Evolutionary conservation across 2,113 vertebrate species (phyloP).

Genomic region (Microcebus murinus): DNA sequence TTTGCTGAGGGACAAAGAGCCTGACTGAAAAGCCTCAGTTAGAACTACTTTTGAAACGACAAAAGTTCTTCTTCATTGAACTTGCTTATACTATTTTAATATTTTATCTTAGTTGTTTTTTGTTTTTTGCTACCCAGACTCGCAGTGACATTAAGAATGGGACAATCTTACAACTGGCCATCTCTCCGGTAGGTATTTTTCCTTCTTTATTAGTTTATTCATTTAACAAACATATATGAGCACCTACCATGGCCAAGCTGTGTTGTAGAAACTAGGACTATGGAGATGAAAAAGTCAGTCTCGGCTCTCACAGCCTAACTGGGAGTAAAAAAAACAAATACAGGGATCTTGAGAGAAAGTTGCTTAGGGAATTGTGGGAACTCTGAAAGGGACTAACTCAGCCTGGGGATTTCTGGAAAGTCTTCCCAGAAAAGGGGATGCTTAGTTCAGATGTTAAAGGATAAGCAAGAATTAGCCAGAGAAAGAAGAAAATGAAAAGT

Average conservation of each 20-base stretch:
- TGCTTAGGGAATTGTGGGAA: neutral
- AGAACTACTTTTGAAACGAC: neutral
- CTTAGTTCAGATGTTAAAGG: neutral
- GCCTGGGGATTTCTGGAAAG: neutral
- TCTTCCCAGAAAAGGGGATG: neutral
- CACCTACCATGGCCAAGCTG: neutral
- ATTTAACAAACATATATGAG: neutral
- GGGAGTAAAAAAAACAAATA: neutral
- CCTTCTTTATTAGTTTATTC: neutral
- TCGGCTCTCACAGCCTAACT: neutral
- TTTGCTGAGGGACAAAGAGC: neutral
- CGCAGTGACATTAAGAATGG: slow-evolving; percentile 99
- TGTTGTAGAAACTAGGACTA: neutral
- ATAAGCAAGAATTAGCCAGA: neutral
- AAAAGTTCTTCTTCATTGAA: neutral
- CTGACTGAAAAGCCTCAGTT: neutral
- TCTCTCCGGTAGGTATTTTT: slow-evolving; percentile 92
- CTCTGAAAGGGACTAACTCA: neutral
- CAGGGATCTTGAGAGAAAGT: neutral
- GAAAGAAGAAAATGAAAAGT: neutral
- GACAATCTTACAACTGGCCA: slow-evolving; percentile 96
- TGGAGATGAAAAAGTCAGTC: neutral
- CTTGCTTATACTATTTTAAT: neutral
- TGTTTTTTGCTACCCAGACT: slow-evolving; percentile 86
- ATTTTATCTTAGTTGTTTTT: neutral